Evolutionary conservation across 2,797 vertebrate species (phyloP).

Genomic region (Malurus leucopterus): DNA sequence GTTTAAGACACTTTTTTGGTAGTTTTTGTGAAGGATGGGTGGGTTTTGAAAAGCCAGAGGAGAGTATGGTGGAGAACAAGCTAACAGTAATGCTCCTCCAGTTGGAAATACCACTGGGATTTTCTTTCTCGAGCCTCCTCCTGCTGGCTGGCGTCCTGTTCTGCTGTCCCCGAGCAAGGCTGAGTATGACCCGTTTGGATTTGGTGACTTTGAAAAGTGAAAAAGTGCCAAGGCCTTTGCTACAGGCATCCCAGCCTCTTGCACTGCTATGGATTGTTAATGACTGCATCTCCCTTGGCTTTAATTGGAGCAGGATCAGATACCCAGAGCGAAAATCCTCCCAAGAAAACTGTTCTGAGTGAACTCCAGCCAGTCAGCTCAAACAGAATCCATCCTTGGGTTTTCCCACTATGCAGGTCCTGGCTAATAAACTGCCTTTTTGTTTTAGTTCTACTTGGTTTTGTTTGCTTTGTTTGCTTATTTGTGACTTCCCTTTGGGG

Average conservation of each 20-base stretch:
- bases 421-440: neutral
- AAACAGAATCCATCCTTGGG: neutral
- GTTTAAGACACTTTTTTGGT: neutral
- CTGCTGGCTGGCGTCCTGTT: neutral
- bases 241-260: neutral
- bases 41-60: neutral
- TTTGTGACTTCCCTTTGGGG: conserved; percentile 40
- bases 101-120: neutral
- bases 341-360: neutral
- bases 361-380: neutral
- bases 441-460: neutral
- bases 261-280: neutral
- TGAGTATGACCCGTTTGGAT: neutral
- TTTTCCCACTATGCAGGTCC: neutral
- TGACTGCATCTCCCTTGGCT: neutral
- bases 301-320: neutral
- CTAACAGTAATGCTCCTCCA: neutral
- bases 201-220: neutral
- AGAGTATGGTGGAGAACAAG: neutral
- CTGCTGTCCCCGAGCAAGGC: neutral
- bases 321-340: neutral
- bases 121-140: neutral
- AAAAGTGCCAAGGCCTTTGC: neutral
- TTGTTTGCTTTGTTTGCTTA: conserved; percentile 1
- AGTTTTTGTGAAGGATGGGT: neutral